These are phyloP conservation scores for Enteromius paludinosus DNA, from an alignment of 2,797 vertebrate genomes.

Conservation along the genomic window DNA sequence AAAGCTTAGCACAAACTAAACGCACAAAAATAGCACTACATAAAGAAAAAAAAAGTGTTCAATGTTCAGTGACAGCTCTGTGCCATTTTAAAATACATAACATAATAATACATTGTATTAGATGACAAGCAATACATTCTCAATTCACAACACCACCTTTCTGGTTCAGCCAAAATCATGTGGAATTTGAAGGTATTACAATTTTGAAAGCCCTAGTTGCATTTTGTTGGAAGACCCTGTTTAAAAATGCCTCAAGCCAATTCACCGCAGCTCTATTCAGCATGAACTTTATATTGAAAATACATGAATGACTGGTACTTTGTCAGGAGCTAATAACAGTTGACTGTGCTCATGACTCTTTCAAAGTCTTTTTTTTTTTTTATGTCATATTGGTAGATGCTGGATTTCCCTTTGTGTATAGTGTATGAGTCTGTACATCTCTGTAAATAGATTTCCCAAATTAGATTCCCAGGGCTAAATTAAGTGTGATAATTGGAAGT, in stretches of 20 bases:
- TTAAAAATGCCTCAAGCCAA: conserved; percentile 17
- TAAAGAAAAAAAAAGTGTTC: not conserved
- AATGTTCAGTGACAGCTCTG: conserved; percentile 8
- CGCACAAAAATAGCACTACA: conserved; percentile 12
- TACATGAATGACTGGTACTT: conserved; percentile 19
- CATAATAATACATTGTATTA: not conserved
- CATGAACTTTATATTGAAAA: conserved; percentile 32
- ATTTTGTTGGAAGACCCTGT: conserved; percentile 4
- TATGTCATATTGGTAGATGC: conserved; percentile 28
- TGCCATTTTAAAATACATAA: conserved; percentile 33
- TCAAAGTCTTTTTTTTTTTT: conserved; percentile 28
- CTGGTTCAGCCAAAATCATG: not conserved
- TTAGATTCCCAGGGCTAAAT: conserved; percentile 52
- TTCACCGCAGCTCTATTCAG: conserved; percentile 6
- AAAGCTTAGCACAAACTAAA: conserved; percentile 16
- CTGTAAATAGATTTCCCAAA: conserved; percentile 48
- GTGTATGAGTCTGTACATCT: conserved; percentile 18
- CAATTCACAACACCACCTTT: not conserved
- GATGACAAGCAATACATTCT: conserved; percentile 4
- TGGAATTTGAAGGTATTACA: not conserved
- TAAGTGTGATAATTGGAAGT: conserved; percentile 54
- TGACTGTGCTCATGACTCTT: conserved; percentile 21
- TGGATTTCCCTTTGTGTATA: conserved; percentile 55
- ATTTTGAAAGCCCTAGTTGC: conserved; percentile 2
- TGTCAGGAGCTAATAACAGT: conserved; percentile 7